Evolutionary conservation across 2,797 vertebrate species (phyloP).

Genomic region (Champsocephalus gunnari): DNA sequence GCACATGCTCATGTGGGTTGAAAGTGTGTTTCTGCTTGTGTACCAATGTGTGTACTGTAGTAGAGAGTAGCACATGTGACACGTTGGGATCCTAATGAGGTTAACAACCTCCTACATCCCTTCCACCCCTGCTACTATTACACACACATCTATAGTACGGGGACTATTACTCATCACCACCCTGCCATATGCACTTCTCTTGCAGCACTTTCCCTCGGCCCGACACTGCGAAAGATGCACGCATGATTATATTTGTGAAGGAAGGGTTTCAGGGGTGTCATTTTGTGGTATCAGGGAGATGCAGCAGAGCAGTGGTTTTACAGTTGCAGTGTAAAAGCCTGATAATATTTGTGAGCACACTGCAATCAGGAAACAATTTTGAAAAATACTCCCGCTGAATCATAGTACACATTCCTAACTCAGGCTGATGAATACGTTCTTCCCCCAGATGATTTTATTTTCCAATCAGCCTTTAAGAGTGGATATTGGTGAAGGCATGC

Average conservation of each 20-base stretch:
- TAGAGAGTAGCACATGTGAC: slow-evolving; percentile 40
- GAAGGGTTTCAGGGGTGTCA: slow-evolving; percentile 41
- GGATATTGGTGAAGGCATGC: slow-evolving; percentile 3
- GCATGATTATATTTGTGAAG: slow-evolving; percentile 33
- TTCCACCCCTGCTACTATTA: slow-evolving; percentile 28
- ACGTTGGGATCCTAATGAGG: slow-evolving; percentile 62
- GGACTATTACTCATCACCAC: slow-evolving; percentile 53
- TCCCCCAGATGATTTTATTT: slow-evolving; percentile 19
- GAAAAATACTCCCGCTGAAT: not conserved
- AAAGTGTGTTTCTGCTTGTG: slow-evolving; percentile 13
- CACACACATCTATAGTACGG: slow-evolving; percentile 40
- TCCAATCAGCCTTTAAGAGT: slow-evolving; percentile 8
- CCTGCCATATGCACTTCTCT: slow-evolving; percentile 42
- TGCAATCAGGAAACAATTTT: slow-evolving; percentile 28
- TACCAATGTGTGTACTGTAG: not conserved
- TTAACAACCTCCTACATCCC: slow-evolving; percentile 65
- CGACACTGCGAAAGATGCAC: slow-evolving; percentile 38
- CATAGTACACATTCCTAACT: slow-evolving; percentile 5
- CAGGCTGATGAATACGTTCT: slow-evolving; percentile 9
- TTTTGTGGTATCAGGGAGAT: slow-evolving; percentile 34
- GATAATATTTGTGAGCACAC: slow-evolving; percentile 6
- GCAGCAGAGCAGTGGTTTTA: slow-evolving; percentile 28
- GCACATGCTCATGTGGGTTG: slow-evolving; percentile 25
- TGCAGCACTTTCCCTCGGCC: slow-evolving; percentile 26
- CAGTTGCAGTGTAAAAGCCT: slow-evolving; percentile 15